Evolutionary conservation across 2,888 invertebrate species (phyloP).

Genomic region (Zaprionus lineosus): DNA sequence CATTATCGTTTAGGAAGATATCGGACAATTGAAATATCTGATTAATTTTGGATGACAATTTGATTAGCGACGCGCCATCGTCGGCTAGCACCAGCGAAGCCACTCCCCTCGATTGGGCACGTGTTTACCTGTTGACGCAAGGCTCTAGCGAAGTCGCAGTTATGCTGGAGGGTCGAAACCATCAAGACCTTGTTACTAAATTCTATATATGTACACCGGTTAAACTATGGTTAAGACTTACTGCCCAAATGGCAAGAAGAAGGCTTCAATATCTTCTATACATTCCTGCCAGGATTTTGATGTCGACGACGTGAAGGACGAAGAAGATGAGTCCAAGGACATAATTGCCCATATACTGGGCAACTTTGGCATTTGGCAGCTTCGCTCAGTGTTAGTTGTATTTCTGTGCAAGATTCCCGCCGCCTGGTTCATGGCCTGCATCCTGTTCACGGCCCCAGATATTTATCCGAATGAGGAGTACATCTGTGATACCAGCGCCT

Average conservation of each 20-base stretch:
- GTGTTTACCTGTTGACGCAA: conserved; percentile 41
- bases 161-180: conserved; percentile 51
- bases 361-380: conserved; percentile 83
- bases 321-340: conserved; percentile 35
- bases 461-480: conserved; percentile 76
- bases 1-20: conserved; percentile 45
- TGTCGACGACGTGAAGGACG: not conserved
- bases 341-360: conserved; percentile 78
- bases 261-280: conserved; percentile 22
- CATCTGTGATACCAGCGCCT: conserved; percentile 59
- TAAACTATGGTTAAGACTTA: conserved; percentile 25
- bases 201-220: conserved; percentile 20
- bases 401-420: conserved; percentile 83
- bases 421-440: conserved; percentile 84
- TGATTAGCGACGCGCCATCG: conserved; percentile 70
- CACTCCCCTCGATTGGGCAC: conserved; percentile 15
- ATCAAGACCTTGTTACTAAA: conserved; percentile 53
- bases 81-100: conserved; percentile 47
- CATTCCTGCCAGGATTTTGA: conserved; percentile 20
- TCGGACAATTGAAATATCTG: conserved; percentile 32
- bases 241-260: conserved; percentile 14
- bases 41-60: conserved; percentile 38
- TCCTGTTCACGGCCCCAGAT: conserved; percentile 83
- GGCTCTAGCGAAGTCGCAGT: conserved; percentile 59
- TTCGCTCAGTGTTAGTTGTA: conserved; percentile 81